Evolutionary conservation across 2,113 vertebrate species (phyloP).

Genomic region (Nerophis ophidion): DNA sequence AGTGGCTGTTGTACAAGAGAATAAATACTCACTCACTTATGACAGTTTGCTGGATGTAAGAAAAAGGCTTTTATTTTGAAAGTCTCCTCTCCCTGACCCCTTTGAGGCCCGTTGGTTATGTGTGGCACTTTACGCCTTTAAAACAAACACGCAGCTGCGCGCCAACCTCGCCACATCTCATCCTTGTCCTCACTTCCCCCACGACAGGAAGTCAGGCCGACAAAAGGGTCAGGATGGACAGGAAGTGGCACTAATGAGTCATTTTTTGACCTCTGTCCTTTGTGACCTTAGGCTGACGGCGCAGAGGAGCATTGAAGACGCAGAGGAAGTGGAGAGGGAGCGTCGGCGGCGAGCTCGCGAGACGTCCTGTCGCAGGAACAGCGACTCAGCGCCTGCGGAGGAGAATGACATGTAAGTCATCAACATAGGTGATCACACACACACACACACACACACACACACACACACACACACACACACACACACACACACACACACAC

Average conservation of each 20-base stretch:
- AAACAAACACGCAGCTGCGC: conserved; percentile 22
- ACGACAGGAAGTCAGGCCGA: conserved; percentile 9
- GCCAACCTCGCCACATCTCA: conserved; percentile 25
- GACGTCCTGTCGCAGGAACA: conserved; percentile 25
- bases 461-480: too few species aligned
- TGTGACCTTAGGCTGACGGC: conserved; percentile 73
- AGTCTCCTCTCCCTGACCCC: not conserved
- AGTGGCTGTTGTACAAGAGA: too few species aligned
- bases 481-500: conserved; percentile 27
- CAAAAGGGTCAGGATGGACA: not conserved
- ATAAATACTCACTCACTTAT: too few species aligned
- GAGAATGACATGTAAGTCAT: not conserved
- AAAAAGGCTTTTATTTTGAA: not conserved
- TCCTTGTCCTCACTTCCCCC: conserved; percentile 8
- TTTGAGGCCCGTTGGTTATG: not conserved
- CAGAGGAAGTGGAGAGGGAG: conserved; percentile 81
- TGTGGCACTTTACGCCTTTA: not conserved
- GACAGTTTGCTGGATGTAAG: too few species aligned
- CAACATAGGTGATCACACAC: not conserved
- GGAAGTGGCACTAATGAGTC: not conserved
- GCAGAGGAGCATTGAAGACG: conserved; percentile 84
- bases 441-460: not conserved
- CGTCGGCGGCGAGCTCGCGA: conserved; percentile 70
- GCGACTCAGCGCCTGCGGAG: conserved; percentile 27
- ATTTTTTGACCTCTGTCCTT: not conserved